These are phyloP conservation scores for Timema cristinae DNA, from an alignment of 2,888 invertebrate genomes.

Conservation along the genomic window DNA sequence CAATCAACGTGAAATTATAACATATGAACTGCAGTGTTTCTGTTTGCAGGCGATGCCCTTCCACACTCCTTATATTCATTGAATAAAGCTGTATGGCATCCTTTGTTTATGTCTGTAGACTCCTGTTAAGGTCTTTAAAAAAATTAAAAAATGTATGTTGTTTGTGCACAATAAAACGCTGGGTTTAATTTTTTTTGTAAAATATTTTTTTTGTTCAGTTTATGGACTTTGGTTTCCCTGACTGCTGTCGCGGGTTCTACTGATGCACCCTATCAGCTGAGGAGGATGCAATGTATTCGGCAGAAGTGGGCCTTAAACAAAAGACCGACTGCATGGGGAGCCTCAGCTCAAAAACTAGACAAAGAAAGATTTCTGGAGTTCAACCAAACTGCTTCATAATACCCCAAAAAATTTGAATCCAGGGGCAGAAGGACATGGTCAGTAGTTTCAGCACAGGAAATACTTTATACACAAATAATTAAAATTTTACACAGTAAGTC, in stretches of 20 bases:
- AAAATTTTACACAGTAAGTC: too few relatives aligned
- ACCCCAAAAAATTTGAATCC: constrained; percentile 81
- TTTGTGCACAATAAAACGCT: neutral
- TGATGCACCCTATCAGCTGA: constrained; percentile 80
- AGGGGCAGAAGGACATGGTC: constrained; percentile 72
- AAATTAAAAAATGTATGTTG: neutral
- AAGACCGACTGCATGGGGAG: constrained; percentile 66
- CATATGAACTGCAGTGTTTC: too few relatives aligned
- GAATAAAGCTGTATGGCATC: too few relatives aligned
- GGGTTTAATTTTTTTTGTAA: neutral
- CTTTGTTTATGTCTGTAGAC: too few relatives aligned
- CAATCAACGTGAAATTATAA: too few relatives aligned
- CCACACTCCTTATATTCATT: too few relatives aligned
- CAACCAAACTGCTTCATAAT: constrained; percentile 82
- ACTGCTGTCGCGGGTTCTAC: constrained; percentile 77
- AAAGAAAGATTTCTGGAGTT: constrained; percentile 86
- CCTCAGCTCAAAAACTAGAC: constrained; percentile 77
- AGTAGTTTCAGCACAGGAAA: too few relatives aligned
- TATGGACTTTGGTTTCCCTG: constrained; percentile 95
- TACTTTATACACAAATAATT: too few relatives aligned
- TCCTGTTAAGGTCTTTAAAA: too few relatives aligned
- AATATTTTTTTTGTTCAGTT: constrained; percentile 50
- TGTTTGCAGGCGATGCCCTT: too few relatives aligned
- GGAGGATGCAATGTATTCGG: constrained; percentile 70
- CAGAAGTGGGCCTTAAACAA: constrained; percentile 64